phyloP scores from a whole-genome alignment of 2,888 invertebrate genomes.

The Apantesis nais region DNA sequence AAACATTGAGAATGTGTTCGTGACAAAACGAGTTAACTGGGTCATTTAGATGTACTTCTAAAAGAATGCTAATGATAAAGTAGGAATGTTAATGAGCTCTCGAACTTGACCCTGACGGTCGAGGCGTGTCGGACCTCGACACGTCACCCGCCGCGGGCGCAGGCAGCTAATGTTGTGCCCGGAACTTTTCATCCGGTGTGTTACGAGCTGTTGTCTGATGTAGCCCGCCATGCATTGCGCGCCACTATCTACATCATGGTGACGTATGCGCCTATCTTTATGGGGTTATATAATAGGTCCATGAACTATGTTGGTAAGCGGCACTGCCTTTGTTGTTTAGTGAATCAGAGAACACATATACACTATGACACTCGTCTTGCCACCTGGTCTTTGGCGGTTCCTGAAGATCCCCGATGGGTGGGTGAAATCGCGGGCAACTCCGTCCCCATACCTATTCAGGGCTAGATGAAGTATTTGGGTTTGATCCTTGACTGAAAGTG shows the following conservation, averaged over 20 bases:
- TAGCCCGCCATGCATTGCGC: background rate
- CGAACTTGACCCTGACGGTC: slow-evolving; percentile 17
- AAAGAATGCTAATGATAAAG: slow-evolving; percentile 1
- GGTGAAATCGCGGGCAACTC: too few species aligned
- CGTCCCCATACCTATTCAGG: too few species aligned
- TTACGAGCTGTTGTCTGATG: background rate
- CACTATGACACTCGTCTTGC: too few species aligned
- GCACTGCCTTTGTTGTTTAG: background rate
- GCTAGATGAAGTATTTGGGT: too few species aligned
- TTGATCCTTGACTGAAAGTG: too few species aligned
- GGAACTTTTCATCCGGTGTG: slow-evolving; percentile 8
- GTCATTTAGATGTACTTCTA: background rate
- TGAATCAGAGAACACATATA: background rate
- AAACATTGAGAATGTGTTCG: background rate
- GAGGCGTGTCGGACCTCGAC: slow-evolving; percentile 3
- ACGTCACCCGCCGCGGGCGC: slow-evolving; percentile 1
- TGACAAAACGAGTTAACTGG: background rate
- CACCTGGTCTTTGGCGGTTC: too few species aligned
- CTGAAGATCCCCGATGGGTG: too few species aligned
- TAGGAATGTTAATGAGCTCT: slow-evolving; percentile 15
- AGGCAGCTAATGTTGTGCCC: slow-evolving; percentile 4
- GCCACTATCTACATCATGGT: too few species aligned
- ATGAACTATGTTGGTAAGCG: background rate
- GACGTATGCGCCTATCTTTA: background rate
- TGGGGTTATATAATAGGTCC: background rate